phyloP scores from a whole-genome alignment of 1,140 invertebrate genomes.

The Drusus annulatus region DNA sequence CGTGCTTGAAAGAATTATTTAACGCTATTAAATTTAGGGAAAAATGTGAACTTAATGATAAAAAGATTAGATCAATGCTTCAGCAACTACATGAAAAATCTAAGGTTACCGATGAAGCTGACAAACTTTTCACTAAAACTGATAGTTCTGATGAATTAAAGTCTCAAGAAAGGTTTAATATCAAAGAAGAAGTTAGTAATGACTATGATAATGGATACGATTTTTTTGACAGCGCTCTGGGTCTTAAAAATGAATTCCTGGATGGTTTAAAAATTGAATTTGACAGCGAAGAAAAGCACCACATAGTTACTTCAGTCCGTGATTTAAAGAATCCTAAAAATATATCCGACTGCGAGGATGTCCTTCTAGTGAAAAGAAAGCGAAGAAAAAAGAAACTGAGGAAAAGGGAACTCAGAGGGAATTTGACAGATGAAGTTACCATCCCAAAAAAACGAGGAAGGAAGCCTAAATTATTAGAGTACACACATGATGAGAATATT shows the following conservation, averaged over 20 bases:
- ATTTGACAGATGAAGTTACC: not conserved
- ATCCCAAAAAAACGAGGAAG: constrained; percentile 40
- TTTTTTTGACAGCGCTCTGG: constrained; percentile 35
- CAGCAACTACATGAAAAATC: constrained; percentile 32
- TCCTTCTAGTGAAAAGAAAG: constrained; percentile 34
- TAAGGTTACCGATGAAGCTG: not conserved
- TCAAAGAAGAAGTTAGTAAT: constrained; percentile 46
- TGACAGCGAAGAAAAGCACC: constrained; percentile 24
- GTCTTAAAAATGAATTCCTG: constrained; percentile 43
- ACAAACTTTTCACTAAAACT: not conserved
- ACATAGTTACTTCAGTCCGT: constrained; percentile 3
- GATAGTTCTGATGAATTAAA: constrained; percentile 6
- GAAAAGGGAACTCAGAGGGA: constrained; percentile 14
- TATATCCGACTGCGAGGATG: constrained; percentile 28
- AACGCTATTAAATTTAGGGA: constrained; percentile 40
- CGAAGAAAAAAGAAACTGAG: constrained; percentile 31
- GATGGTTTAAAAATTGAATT: constrained; percentile 48
- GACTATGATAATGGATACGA: constrained; percentile 41
- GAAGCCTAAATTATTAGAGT: constrained; percentile 38
- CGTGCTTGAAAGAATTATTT: constrained; percentile 27
- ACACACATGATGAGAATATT: constrained; percentile 20
- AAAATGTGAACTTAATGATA: constrained; percentile 46
- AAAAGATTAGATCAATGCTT: constrained; percentile 34
- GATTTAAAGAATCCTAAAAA: constrained; percentile 20
- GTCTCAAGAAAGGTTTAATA: constrained; percentile 31